A percentile compares a stretch with the other conserved stretches of the same genome.
Evolutionary conservation across 2,888 invertebrate genomes (phyloP).

Genomic region (Frankliniella intonsa): DNA sequence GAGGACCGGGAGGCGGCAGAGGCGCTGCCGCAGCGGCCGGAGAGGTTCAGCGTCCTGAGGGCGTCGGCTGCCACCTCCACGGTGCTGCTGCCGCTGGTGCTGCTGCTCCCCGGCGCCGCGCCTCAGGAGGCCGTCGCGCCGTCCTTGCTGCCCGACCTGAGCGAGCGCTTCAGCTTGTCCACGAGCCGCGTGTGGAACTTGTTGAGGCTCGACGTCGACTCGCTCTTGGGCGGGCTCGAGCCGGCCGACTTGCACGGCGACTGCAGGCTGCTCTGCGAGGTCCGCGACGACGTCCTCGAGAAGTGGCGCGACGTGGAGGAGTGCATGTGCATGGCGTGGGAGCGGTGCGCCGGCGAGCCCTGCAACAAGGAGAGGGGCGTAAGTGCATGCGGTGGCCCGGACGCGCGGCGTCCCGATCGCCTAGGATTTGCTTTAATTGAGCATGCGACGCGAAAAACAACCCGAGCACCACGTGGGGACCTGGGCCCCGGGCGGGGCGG

Average conservation of each 20-base stretch:
- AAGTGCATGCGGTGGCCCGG: neutral
- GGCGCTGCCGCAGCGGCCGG: neutral
- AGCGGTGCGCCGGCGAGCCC: constrained; percentile 57
- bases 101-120: neutral
- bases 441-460: too few species aligned
- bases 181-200: constrained; percentile 76
- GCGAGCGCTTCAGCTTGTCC: constrained; percentile 69
- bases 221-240: constrained; percentile 58
- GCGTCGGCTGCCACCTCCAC: constrained; percentile 1
- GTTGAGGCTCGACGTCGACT: constrained; percentile 59
- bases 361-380: neutral
- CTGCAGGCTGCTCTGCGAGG: constrained; percentile 59
- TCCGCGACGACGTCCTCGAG: constrained; percentile 57
- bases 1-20: constrained; percentile 10
- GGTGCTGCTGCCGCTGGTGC: neutral
- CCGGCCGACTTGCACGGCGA: constrained; percentile 64
- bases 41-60: neutral
- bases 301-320: constrained; percentile 59
- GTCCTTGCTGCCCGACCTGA: constrained; percentile 42
- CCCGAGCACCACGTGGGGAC: too few species aligned
- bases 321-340: constrained; percentile 61
- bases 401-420: too few species aligned
- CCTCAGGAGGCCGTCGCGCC: constrained; percentile 13
- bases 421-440: too few species aligned
- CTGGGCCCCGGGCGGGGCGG: too few species aligned